Percentiles rank a stretch among this genome's conserved stretches.
These are phyloP conservation scores for Plebejus melissa DNA, from an alignment of 2,888 invertebrate genomes.

Conservation along the genomic window DNA sequence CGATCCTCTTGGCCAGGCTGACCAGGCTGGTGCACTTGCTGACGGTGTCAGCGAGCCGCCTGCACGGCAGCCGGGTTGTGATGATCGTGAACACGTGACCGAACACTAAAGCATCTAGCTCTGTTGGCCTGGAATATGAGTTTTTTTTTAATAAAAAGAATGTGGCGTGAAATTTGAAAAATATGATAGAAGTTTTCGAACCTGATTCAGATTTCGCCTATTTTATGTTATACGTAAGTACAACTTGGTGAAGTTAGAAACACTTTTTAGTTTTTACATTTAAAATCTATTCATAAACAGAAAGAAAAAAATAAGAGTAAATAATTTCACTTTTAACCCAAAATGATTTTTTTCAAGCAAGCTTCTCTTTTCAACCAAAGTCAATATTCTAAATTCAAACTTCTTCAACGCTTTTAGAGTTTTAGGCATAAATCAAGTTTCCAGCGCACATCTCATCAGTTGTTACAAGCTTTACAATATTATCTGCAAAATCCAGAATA, in stretches of 20 bases:
- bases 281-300: not conserved
- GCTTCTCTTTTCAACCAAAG: not conserved
- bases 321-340: not conserved
- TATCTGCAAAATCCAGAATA: not conserved
- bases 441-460: not conserved
- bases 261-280: not conserved
- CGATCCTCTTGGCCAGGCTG: constrained; percentile 90
- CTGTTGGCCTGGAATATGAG: constrained; percentile 85
- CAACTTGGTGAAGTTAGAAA: not conserved
- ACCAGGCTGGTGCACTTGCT: constrained; percentile 87
- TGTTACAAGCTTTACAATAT: not conserved
- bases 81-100: constrained; percentile 97
- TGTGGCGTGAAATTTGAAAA: no score
- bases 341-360: not conserved
- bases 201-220: not conserved
- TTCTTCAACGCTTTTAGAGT: not conserved
- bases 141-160: constrained; percentile 21
- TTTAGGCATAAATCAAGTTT: not conserved
- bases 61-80: constrained; percentile 92
- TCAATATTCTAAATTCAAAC: not conserved
- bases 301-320: not conserved
- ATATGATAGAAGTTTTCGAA: not conserved
- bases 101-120: constrained; percentile 96
- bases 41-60: constrained; percentile 88
- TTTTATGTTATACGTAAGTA: not conserved